phyloP scores from a whole-genome alignment of 2,113 vertebrate genomes.

The Empidonax alnorum region DNA sequence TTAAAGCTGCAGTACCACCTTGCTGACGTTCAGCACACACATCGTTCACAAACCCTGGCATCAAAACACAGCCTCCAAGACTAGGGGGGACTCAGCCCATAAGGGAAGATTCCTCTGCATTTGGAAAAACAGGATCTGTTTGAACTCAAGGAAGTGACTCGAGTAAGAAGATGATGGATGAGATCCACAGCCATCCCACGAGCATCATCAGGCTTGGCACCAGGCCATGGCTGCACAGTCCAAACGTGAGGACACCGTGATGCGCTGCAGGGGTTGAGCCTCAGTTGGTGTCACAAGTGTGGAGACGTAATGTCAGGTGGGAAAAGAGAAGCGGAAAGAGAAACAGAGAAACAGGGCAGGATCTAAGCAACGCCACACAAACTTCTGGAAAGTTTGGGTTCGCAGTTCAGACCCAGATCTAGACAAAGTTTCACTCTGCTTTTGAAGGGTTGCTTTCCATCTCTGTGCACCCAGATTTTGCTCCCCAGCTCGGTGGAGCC shows the following conservation, averaged over 20 bases:
- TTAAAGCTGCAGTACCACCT: background rate
- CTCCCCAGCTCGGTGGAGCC: background rate
- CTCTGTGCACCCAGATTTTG: background rate
- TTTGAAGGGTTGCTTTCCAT: background rate
- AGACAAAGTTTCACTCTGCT: background rate
- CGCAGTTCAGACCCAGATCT: background rate
- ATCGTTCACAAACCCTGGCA: background rate
- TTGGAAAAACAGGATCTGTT: background rate
- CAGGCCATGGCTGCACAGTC: background rate
- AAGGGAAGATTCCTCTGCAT: background rate
- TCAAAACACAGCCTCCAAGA: background rate
- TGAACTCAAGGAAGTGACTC: background rate
- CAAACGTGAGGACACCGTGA: background rate
- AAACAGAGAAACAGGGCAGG: background rate
- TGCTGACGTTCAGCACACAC: background rate
- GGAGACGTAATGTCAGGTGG: background rate
- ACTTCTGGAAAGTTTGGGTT: conserved; percentile 7
- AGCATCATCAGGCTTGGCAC: background rate
- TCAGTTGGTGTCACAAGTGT: background rate
- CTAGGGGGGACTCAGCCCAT: background rate
- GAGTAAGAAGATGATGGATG: background rate
- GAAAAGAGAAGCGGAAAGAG: background rate
- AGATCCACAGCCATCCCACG: background rate
- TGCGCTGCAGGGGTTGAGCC: background rate
- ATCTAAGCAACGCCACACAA: background rate